Percentiles rank a stretch among this genome's conserved stretches.
These are phyloP conservation scores for Syndactyla subalaris DNA, from an alignment of 2,797 vertebrate species.

Conservation along the genomic window DNA sequence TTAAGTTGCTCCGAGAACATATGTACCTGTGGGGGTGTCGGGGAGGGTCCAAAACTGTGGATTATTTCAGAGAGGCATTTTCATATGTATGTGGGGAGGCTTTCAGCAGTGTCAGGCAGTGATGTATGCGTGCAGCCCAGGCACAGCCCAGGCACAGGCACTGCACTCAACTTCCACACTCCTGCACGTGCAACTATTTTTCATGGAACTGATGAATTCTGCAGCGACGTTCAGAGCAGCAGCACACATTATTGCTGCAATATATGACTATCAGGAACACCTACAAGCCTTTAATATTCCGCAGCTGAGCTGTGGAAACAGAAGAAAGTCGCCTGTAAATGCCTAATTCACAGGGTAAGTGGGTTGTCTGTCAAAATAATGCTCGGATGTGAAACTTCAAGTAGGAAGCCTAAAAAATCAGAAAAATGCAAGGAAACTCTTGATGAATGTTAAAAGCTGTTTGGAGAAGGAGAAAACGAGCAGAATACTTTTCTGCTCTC, in stretches of 20 bases:
- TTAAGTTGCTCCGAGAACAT: background rate
- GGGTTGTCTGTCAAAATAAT: constrained; percentile 6
- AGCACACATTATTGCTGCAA: background rate
- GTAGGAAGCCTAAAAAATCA: background rate
- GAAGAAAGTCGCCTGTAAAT: constrained; percentile 30
- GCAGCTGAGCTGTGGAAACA: constrained; percentile 7
- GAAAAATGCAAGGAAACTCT: background rate
- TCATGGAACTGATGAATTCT: constrained; percentile 13
- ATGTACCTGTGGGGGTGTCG: background rate
- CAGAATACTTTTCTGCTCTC: background rate
- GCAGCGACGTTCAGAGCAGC: background rate
- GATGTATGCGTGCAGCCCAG: background rate
- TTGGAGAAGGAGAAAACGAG: background rate
- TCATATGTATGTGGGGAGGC: background rate
- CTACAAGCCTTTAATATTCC: constrained; percentile 41
- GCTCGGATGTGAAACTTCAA: background rate
- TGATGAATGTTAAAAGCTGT: background rate
- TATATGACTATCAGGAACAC: constrained; percentile 14
- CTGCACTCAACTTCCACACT: background rate
- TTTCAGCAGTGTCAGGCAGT: background rate
- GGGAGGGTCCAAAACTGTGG: background rate
- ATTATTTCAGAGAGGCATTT: constrained; percentile 7
- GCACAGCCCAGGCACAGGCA: background rate
- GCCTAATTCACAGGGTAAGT: background rate
- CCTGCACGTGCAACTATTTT: background rate